phyloP scores from a whole-genome alignment of 2,888 invertebrate genomes.

The Resseliella maxima region DNA sequence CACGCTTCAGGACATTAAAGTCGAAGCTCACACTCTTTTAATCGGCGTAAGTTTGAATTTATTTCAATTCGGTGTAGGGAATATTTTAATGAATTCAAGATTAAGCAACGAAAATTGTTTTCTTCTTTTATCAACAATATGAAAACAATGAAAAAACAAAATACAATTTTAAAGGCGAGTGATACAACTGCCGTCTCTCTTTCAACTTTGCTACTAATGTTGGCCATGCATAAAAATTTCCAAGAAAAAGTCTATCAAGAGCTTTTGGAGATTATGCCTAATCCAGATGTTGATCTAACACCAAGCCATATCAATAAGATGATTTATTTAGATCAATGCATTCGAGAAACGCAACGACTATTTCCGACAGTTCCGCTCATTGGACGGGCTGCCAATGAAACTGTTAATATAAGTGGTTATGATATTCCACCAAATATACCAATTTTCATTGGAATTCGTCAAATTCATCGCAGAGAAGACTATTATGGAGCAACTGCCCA shows the following conservation, averaged over 20 bases:
- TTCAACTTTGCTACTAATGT: background rate
- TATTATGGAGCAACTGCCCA: background rate
- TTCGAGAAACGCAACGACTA: constrained; percentile 8
- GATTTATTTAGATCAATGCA: constrained; percentile 14
- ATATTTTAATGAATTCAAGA: background rate
- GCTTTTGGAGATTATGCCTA: background rate
- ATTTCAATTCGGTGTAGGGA: too few species aligned
- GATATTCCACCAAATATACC: constrained; percentile 43
- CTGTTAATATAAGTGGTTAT: constrained; percentile 2
- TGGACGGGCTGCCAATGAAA: background rate
- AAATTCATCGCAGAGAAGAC: background rate
- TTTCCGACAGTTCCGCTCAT: constrained; percentile 35
- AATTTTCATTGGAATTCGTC: constrained; percentile 32
- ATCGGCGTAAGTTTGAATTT: constrained; percentile 52
- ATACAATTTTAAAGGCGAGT: background rate
- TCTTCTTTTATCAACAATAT: background rate
- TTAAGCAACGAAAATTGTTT: background rate
- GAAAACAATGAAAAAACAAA: background rate
- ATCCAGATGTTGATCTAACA: constrained; percentile 32
- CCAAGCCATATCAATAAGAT: constrained; percentile 8
- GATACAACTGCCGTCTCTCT: background rate
- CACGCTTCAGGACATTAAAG: constrained; percentile 43
- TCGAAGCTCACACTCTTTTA: constrained; percentile 41
- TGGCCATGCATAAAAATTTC: background rate
- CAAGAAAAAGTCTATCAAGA: constrained; percentile 37